Evolutionary conservation across 2,797 vertebrate species (phyloP), one percentile per base, ranked within the genome.

Genomic region (Telmatherina bonti): DNA sequence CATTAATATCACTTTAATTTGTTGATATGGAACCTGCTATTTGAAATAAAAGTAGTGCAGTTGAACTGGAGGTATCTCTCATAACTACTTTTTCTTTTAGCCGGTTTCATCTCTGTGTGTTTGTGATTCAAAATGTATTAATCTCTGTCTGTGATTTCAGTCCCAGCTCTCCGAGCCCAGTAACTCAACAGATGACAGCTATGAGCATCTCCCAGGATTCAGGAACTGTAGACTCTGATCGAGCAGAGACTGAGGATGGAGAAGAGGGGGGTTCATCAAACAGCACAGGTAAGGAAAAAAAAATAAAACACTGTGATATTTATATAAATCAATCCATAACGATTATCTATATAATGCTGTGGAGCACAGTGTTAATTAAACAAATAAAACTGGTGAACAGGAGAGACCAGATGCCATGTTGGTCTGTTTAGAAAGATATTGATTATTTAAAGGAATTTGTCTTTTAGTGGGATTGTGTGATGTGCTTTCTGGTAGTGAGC

Each of bases 191-290:
- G 91, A 96, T 97, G 96, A 96, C 96, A 0, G 94, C 95, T 24
- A 97, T 96, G 96, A 97, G 95, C 93, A 96, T 97, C 90, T 96
- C 95, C 71, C 95, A 95, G 86, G 96, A 97, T 38, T 90, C 94
- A 4, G 90, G 71, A 66, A 88, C 92, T 67, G 90, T 89, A 0
- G 95, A 96, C 78, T 92, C 94, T 3, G 95, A 96, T 72, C 88
- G 90, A 84, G 91, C 91, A 0, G 93, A 94, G 63, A 88, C 74
- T n/a, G 95, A 96, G 7, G 95, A 94, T 64, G 94, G 88, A 22
- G 94, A 95, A 41, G 95, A 94, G 15, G 94, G 93, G 62, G 88
- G 90, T 33, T 85, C 92, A 31, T 91, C 94, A 74, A 93, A 83
- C 85, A 91, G 79, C 83, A 81, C 93, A 87, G 94, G 95, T 95